A percentile compares a stretch with the other conserved stretches of the same genome.
Evolutionary conservation across 2,888 invertebrate genomes (phyloP).

Genomic region (Ochropleura plecta): DNA sequence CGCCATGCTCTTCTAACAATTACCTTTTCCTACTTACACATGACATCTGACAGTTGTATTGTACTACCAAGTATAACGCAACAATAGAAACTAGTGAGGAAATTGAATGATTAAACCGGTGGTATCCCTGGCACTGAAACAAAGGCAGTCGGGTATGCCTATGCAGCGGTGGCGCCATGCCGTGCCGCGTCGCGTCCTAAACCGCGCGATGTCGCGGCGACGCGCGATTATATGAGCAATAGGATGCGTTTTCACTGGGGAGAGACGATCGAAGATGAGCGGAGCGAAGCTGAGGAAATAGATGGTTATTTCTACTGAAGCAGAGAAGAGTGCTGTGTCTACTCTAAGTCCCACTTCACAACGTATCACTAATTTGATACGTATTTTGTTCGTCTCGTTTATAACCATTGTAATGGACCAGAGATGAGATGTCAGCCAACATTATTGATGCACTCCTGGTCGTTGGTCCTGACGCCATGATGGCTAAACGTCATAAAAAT

Average conservation of each 20-base stretch:
- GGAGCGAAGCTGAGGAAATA: background rate
- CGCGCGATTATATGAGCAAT: background rate
- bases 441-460: background rate
- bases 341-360: background rate
- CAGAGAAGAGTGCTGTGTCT: background rate
- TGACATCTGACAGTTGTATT: background rate
- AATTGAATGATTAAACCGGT: conserved; percentile 26
- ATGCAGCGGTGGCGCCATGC: background rate
- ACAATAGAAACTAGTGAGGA: background rate
- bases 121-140: conserved; percentile 25
- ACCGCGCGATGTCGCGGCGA: background rate
- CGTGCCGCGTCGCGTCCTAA: background rate
- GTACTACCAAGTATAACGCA: too few relatives aligned
- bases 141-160: background rate
- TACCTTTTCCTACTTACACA: background rate
- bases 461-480: background rate
- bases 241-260: background rate
- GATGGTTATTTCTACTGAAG: background rate
- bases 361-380: background rate
- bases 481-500: background rate
- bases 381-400: background rate
- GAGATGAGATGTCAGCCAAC: background rate
- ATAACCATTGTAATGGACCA: background rate
- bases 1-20: background rate
- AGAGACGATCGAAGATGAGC: background rate